Evolutionary conservation across 30 jellyfish, hydroid and myxozoan species (phyloP).

Genomic region (Hydractinia symbiolongicarpus): DNA sequence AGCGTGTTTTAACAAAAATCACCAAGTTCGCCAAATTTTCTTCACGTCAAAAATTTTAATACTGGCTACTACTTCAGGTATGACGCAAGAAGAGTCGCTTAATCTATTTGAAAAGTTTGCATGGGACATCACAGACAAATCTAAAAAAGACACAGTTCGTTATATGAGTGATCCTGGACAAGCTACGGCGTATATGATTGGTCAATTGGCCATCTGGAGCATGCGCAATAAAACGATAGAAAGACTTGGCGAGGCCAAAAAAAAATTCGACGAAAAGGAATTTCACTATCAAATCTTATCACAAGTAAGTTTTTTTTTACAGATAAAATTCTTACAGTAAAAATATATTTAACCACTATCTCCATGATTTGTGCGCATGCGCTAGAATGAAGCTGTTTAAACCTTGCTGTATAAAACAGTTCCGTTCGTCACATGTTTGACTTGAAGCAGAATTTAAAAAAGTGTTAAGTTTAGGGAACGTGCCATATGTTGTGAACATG

Average conservation of each 20-base stretch:
- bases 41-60: too few species aligned
- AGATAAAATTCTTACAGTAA: too few species aligned
- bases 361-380: too few species aligned
- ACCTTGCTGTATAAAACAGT: too few species aligned
- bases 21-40: too few species aligned
- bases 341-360: too few species aligned
- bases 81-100: conserved; percentile 67
- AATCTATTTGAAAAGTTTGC: conserved; percentile 69
- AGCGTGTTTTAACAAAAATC: too few species aligned
- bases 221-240: conserved; percentile 67
- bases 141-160: conserved; percentile 75
- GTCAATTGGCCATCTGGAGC: conserved; percentile 90
- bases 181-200: conserved; percentile 98
- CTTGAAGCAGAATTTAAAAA: too few species aligned
- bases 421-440: too few species aligned
- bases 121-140: conserved; percentile 87
- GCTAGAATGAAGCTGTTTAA: too few species aligned
- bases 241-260: conserved; percentile 40
- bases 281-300: conserved; percentile 77
- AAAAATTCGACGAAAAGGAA: conserved; percentile 64
- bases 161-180: conserved; percentile 95
- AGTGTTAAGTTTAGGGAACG: too few species aligned
- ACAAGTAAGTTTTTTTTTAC: conserved; percentile 26
- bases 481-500: too few species aligned
- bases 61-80: conserved; percentile 22